Evolutionary conservation across 2,797 vertebrate genomes (phyloP).

Genomic region (Chiroxiphia lanceolata): DNA sequence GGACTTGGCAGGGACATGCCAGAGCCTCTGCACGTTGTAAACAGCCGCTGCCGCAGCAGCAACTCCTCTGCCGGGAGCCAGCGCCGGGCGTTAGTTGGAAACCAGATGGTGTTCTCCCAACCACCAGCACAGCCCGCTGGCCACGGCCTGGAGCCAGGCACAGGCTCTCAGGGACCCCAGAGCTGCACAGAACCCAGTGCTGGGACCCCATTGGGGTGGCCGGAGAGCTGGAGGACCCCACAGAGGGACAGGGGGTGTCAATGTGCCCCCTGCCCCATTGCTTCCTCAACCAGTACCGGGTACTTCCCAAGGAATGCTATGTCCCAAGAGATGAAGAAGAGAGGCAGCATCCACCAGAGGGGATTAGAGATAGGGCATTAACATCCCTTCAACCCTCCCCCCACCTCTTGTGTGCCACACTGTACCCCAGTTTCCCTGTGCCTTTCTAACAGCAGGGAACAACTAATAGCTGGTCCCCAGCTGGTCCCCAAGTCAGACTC

Average conservation of each 20-base stretch:
- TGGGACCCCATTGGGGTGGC: background rate
- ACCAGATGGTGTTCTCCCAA: constrained; percentile 55
- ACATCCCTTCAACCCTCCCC: fast-evolving
- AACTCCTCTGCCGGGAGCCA: constrained; percentile 63
- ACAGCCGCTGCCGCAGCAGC: constrained; percentile 52
- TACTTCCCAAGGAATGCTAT: background rate
- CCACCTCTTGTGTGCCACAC: background rate
- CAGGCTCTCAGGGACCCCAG: background rate
- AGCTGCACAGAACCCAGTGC: background rate
- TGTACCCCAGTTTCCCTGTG: background rate
- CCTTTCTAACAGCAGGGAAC: background rate
- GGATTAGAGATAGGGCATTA: background rate
- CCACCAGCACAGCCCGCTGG: background rate
- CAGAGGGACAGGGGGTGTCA: background rate
- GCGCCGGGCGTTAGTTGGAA: constrained; percentile 45
- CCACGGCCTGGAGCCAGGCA: background rate
- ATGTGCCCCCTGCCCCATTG: background rate
- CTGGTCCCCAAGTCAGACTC: constrained; percentile 37
- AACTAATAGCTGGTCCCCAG: constrained; percentile 2
- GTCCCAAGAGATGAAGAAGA: background rate
- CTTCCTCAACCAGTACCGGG: fast-evolving
- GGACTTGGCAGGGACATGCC: constrained; percentile 22
- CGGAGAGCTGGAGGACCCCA: background rate
- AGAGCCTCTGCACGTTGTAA: constrained; percentile 49
- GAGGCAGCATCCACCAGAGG: background rate